Evolutionary conservation across 1,140 invertebrate genomes (phyloP).

Genomic region (Zaprionus vittiger): DNA sequence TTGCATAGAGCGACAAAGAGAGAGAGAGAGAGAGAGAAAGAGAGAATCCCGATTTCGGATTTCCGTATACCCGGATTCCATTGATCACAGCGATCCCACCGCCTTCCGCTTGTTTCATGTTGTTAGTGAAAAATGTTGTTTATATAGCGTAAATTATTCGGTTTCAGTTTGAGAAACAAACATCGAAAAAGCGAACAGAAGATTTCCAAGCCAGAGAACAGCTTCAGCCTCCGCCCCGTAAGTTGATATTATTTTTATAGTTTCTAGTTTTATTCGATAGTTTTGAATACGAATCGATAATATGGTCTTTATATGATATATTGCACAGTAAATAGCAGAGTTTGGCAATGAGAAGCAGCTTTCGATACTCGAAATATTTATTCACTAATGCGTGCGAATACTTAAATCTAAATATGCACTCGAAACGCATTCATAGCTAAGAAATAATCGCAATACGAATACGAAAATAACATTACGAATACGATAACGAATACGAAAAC

Average conservation of each 20-base stretch:
- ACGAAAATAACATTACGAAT: constrained; percentile 21
- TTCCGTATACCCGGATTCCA: constrained; percentile 26
- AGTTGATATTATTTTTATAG: neutral
- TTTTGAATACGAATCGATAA: neutral
- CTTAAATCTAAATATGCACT: constrained; percentile 52
- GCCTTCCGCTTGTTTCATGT: constrained; percentile 50
- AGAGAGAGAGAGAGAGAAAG: neutral
- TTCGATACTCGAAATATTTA: constrained; percentile 13
- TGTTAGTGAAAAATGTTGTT: constrained; percentile 33
- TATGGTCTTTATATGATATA: neutral
- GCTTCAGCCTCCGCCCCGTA: constrained; percentile 7
- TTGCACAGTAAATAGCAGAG: constrained; percentile 9
- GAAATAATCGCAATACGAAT: constrained; percentile 65
- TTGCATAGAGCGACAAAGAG: constrained; percentile 12
- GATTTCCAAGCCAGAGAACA: constrained; percentile 8
- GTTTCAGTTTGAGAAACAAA: constrained; percentile 67
- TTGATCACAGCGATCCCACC: constrained; percentile 52
- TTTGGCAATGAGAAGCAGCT: constrained; percentile 11
- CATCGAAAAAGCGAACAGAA: constrained; percentile 30
- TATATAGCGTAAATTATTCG: constrained; percentile 66
- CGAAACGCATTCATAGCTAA: constrained; percentile 42
- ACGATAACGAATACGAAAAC: constrained; percentile 2
- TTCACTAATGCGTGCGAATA: constrained; percentile 21
- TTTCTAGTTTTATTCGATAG: neutral
- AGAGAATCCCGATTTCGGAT: constrained; percentile 5